A percentile compares a stretch with the other conserved stretches of the same genome.
Conservation (phyloP, 2,888 invertebrate genomes). For the Mantis religiosa region DNA sequence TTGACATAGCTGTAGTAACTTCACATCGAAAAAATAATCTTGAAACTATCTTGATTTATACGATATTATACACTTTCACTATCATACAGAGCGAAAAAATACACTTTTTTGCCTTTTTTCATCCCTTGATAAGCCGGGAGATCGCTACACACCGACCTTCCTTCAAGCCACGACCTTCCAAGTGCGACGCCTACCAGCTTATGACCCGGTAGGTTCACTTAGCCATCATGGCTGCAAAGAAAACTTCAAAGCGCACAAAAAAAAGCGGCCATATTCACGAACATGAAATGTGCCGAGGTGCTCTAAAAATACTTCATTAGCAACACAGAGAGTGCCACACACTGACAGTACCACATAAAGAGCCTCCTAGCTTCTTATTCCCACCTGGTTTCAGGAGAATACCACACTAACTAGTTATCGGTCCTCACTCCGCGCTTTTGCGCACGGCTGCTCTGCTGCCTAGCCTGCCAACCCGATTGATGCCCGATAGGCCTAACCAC, state of each 20-base stretch:
- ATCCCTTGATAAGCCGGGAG: neutral
- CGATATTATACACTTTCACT: neutral
- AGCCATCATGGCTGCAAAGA: conserved; percentile 35
- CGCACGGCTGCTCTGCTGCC: conserved; percentile 32
- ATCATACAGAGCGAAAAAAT: neutral
- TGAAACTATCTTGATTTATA: neutral
- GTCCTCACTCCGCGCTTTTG: conserved; percentile 31
- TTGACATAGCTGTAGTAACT: neutral
- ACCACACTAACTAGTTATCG: conserved; percentile 29
- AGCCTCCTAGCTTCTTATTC: conserved; percentile 25
- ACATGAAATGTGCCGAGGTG: conserved; percentile 27
- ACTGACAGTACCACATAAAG: conserved; percentile 18
- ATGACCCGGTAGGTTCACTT: conserved; percentile 34
- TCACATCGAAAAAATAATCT: neutral
- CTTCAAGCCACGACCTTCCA: conserved; percentile 31
- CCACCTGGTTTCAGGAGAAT: conserved; percentile 32
- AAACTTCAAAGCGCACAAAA: conserved; percentile 34
- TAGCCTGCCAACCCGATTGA: conserved; percentile 32
- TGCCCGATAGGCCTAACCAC: conserved; percentile 33
- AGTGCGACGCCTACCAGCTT: conserved; percentile 33
- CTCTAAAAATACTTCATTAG: conserved; percentile 28
- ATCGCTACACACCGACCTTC: conserved; percentile 27
- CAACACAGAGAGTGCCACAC: conserved; percentile 8
- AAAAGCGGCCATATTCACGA: conserved; percentile 34
- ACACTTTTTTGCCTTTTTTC: neutral